Base-by-base conservation (phyloP, 2,797 vertebrate species). In the Muraenolepis orangiensis region DNA sequence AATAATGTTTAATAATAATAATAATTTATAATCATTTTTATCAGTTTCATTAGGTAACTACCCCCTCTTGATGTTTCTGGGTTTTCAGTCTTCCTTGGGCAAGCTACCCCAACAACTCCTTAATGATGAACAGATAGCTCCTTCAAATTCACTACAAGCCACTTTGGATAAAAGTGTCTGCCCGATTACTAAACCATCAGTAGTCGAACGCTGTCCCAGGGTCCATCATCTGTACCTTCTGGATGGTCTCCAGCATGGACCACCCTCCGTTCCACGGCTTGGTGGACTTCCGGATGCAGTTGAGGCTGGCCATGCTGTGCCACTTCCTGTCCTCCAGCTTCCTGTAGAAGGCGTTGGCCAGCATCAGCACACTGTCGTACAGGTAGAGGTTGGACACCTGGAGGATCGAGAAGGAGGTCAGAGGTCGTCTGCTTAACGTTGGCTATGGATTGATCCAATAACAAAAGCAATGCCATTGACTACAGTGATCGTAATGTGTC, bases 231-330 rank as follows among this genome's bases (percentile, higher is more conserved):
- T n/a, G n/a, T 80, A 99, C 98, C 95, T 99, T 99, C 86, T 98
- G 98, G 76, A 99, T 98, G 0, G 98, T 99, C 79, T 99, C 98
- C 69, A 99, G 85, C 98, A 99, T 99, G 70, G 98, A 99, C 90
- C 97, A 94, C 34, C 98, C 98, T 74, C 98, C 98, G 0, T 99
- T 99, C 98, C 98, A 99, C 0, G 98, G 97, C 82, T 99, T 99
- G 72, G 98, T 99, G 40, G 97, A 98, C 86, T 99, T 99, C 84
- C 97, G 95, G 93, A 99, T 98, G 88, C 98, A 99, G 91, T 98
- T 99, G 74, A 99, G 93, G 68, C 98, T 99, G 34, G 98, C 98
- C 98, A 99, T 99, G 84, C 98, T 99, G 88, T 99, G 98, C 98
- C 98, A 99, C 83, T 99, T 99, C 78, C 98, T 94, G 91, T 99